Evolutionary conservation across 2,888 invertebrate genomes (phyloP), one percentile per base, ranked within the genome.

Genomic region (Cyclophora punctaria): DNA sequence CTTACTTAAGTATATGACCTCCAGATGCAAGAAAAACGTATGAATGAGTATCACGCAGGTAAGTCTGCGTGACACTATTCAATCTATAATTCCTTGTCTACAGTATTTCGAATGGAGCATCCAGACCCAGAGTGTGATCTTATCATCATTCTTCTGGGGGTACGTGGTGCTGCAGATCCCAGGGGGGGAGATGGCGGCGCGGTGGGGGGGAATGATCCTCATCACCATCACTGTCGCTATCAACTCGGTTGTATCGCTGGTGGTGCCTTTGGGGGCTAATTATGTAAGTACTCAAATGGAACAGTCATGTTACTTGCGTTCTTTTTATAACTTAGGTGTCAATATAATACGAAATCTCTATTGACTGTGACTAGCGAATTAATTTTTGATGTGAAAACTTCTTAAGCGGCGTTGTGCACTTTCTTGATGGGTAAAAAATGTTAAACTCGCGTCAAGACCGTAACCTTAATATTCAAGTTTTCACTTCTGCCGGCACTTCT

Each of bases 131-230:
- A 83, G 85, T 47, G 66, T 86, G 41, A 82, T 91, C 42, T 70
- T 90, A 3, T 90, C 90, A 2, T 90, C 91, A 0, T 91, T 90
- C 70, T 90, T 90, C 71, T 91, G 90, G 90, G 91, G 91, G 0
- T 95, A 95, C 73, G 87, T 93, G 0, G 67, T 93, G 5, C 91
- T 93, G 35, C 95, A 95, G 75, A 80, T 93, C 7, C 92, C 92
- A 0, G 90, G 91, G 0, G 94, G 94, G 0, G 90, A 92, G 59
- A 68, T 95, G 58, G 93, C 94, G 0, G 92, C 92, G 44, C 87
- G 85, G 48, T 92, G 92, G 68, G 95, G 95, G 0, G 94, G 93
- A 4, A 93, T 91, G 69, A 75, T 90, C 37, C 82, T 95, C 5
- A 71, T 92, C 41, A 77, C 89, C 0, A 52, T 67, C 4, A 72